Percentiles rank a stretch among this genome's conserved stretches.
Conservation (phyloP, 2,113 vertebrate species). For the Albula glossodonta region DNA sequence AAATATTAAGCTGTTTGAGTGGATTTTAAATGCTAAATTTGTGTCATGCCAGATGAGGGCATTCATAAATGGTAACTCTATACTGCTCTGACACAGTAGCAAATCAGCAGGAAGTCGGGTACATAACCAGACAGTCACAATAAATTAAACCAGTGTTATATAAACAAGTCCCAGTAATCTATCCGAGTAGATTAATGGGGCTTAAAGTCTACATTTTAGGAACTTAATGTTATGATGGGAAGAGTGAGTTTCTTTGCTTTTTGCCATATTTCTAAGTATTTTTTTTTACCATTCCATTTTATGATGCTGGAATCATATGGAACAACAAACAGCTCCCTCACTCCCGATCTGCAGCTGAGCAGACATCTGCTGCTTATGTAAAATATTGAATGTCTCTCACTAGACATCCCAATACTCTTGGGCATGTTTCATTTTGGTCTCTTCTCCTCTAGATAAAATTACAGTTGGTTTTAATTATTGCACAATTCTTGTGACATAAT, state of each 20-base stretch:
- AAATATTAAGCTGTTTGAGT: background rate
- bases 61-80: background rate
- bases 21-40: background rate
- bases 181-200: background rate
- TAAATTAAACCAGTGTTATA: too few relatives aligned
- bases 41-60: background rate
- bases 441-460: background rate
- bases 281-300: background rate
- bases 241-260: background rate
- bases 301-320: background rate
- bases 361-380: background rate
- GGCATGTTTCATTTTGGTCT: background rate
- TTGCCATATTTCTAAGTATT: background rate
- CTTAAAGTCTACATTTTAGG: background rate
- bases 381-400: background rate
- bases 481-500: background rate
- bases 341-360: background rate
- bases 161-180: too few relatives aligned
- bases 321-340: background rate
- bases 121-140: too few relatives aligned
- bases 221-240: background rate
- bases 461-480: background rate
- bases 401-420: background rate
- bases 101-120: too few relatives aligned
- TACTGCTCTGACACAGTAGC: too few relatives aligned